A percentile compares a stretch with the other conserved stretches of the same genome.
phyloP scores from a whole-genome alignment of 2,797 vertebrate species.

The Chrysocyon brachyurus region DNA sequence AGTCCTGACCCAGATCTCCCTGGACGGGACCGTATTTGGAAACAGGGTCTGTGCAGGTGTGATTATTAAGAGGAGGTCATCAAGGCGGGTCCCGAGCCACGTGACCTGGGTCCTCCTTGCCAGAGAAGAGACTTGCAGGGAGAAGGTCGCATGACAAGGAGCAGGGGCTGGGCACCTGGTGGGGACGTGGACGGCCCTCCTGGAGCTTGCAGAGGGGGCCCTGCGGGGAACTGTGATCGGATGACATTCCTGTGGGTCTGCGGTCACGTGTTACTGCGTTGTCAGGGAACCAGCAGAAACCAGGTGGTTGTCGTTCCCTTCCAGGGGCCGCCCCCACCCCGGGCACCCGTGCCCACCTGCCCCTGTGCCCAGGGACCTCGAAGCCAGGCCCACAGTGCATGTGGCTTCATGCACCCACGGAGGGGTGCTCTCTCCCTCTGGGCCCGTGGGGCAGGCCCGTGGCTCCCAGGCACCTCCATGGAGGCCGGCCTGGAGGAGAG shows the following conservation, averaged over 20 bases:
- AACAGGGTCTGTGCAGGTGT: neutral
- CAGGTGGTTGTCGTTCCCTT: neutral
- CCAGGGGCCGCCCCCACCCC: neutral
- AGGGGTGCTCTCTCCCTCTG: neutral
- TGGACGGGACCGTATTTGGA: too few species aligned
- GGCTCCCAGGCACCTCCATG: neutral
- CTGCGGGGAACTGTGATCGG: too few species aligned
- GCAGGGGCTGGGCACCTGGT: neutral
- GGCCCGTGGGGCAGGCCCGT: accelerated
- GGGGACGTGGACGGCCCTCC: too few species aligned
- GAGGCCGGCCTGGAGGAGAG: neutral
- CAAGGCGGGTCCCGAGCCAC: neutral
- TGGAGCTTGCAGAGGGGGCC: too few species aligned
- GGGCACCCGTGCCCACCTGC: neutral
- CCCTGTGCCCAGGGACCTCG: neutral
- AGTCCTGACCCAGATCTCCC: neutral
- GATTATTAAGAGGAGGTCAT: neutral
- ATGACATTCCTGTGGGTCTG: accelerated
- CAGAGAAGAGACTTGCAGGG: neutral
- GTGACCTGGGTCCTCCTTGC: neutral
- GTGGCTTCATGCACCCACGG: neutral
- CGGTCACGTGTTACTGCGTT: neutral
- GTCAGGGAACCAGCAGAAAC: neutral
- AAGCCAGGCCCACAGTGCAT: neutral
- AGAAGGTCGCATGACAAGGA: neutral